These are phyloP conservation scores for Drosophila pectinifera DNA, from an alignment of 1,140 invertebrate species.

Conservation along the genomic window DNA sequence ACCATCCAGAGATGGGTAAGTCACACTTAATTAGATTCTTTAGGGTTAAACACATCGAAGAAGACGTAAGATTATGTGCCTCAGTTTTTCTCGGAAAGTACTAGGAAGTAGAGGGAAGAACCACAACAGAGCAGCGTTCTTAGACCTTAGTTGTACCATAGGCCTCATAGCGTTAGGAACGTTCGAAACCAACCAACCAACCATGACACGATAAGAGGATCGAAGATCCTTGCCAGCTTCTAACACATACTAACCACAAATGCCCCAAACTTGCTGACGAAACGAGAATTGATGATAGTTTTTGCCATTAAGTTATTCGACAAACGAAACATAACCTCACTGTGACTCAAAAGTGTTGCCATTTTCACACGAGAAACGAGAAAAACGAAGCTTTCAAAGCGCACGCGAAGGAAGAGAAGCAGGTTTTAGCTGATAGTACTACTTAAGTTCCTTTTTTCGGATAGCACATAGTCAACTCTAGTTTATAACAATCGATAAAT, in stretches of 20 bases:
- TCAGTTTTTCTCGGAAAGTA: slow-evolving; percentile 65
- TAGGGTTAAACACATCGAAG: slow-evolving; percentile 48
- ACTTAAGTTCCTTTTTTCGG: slow-evolving; percentile 54
- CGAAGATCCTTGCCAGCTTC: slow-evolving; percentile 21
- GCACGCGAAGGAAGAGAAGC: slow-evolving; percentile 17
- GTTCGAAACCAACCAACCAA: slow-evolving; percentile 25
- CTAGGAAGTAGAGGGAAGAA: neutral
- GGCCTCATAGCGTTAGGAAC: slow-evolving; percentile 43
- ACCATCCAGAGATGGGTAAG: slow-evolving; percentile 25
- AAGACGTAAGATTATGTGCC: slow-evolving; percentile 75
- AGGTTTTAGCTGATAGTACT: slow-evolving; percentile 43
- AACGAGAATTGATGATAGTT: slow-evolving; percentile 16
- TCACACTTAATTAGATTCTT: slow-evolving; percentile 39
- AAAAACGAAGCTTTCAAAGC: slow-evolving; percentile 47
- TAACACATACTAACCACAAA: slow-evolving; percentile 40
- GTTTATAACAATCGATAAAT: slow-evolving; percentile 25
- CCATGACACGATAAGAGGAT: slow-evolving; percentile 39
- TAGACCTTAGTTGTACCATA: slow-evolving; percentile 56
- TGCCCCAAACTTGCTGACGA: slow-evolving; percentile 37
- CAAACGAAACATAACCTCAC: slow-evolving; percentile 56
- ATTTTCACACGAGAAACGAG: slow-evolving; percentile 47
- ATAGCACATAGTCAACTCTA: slow-evolving; percentile 46
- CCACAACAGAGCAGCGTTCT: slow-evolving; percentile 18
- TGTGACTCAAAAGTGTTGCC: slow-evolving; percentile 62
- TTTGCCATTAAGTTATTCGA: slow-evolving; percentile 53